Conservation (phyloP, 2,888 invertebrate genomes). For the Drosophila macrospina region DNA sequence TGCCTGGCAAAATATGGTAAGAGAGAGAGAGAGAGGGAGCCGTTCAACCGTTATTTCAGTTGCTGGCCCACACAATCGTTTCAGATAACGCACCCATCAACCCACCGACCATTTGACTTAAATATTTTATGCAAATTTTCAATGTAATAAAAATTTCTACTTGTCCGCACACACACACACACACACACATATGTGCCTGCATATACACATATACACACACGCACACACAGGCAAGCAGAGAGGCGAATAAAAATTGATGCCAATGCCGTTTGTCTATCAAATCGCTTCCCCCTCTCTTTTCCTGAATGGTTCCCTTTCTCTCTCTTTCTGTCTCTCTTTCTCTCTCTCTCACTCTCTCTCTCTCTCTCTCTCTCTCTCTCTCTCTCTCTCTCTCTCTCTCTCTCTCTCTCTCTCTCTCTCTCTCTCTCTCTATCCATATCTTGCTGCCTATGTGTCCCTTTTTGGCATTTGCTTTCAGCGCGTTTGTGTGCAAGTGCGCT, state of each 20-base stretch:
- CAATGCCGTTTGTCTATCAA: conserved; percentile 79
- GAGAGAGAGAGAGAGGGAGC: conserved; percentile 19
- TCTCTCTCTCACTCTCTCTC: neutral
- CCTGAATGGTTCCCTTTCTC: neutral
- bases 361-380: neutral
- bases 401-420: neutral
- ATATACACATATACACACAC: conserved; percentile 11
- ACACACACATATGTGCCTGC: neutral
- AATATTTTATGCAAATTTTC: conserved; percentile 83
- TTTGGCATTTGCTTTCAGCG: conserved; percentile 27
- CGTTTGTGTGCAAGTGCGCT: conserved; percentile 48
- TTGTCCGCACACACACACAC: conserved; percentile 35
- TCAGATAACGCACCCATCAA: conserved; percentile 13
- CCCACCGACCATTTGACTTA: conserved; percentile 67
- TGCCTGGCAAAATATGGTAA: conserved; percentile 3
- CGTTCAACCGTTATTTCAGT: conserved; percentile 20
- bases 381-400: conserved; percentile 3
- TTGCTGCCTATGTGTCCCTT: neutral
- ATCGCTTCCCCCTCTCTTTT: conserved; percentile 50
- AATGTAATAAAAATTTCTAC: conserved; percentile 77
- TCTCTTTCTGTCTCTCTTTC: neutral
- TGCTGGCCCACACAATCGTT: conserved; percentile 41
- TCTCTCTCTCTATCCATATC: neutral
- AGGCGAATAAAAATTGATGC: conserved; percentile 74
- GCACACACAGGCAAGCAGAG: conserved; percentile 15